Base-by-base conservation (phyloP, 1,140 invertebrate genomes). In the Drosophila repletoides region DNA sequence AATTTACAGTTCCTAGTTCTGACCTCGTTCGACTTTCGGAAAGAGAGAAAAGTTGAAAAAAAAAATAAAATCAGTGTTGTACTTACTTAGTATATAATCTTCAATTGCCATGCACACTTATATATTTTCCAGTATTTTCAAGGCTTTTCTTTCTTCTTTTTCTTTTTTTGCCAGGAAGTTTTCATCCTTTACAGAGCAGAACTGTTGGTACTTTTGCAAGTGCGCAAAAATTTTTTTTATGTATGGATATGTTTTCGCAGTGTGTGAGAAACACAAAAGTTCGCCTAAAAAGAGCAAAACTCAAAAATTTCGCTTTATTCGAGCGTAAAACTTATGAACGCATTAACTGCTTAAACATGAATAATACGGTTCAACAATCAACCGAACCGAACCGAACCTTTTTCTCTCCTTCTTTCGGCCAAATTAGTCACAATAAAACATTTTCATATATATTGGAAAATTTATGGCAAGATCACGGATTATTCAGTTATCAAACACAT, bases 191-290 rank as follows among this genome's bases (percentile, higher is more conserved):
- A 41, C 12, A 12, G 6, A 15, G n/a, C 53, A 58, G 33, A 58
- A 58, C 53, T 43, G 17, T 51, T 46, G 26, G 36, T 34, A 26
- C 40, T 31, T n/a, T 26, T 31, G 31, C 19, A 41, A 67, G 22
- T 52, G 52, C 34, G 49, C 36, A 67, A 60, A 40, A n/a, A n/a
- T 59, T 59, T 70, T 34, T 76, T 67, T 70, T 70, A 81, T 81
- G 84, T 81, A 81, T 81, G 74, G 65, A 61, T 55, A 43, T 81
- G 79, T 84, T 81, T 73, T 84, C 49, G 56, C 17, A 56, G 40
- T 36, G n/a, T n/a, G 49, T 65, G 24, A 63, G 53, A 71, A 77
- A 77, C 80, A 81, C 75, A 74, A n/a, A n/a, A 74, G 52, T 77
- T 74, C 65, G 65, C 65, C 73, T n/a, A n/a, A n/a, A 79, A 70